phyloP scores from a whole-genome alignment of 2,797 vertebrate species.

The Falco concolor region DNA sequence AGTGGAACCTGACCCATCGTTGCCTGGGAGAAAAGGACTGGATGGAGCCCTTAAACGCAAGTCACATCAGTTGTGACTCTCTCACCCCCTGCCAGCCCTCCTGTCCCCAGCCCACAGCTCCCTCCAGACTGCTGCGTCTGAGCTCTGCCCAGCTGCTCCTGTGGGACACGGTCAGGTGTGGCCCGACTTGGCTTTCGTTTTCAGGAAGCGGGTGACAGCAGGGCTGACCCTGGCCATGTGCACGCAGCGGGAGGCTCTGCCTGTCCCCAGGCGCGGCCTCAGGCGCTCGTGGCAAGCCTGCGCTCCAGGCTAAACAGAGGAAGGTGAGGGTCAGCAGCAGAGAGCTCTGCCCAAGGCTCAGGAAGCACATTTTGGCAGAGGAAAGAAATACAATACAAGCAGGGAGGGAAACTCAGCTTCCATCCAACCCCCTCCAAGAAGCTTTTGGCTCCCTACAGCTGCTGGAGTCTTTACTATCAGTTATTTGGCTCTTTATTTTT shows the following conservation, averaged over 20 bases:
- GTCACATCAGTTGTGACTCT: fast-evolving
- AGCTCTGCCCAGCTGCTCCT: not conserved
- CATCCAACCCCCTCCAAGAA: slow-evolving; percentile 62
- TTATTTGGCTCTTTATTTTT: slow-evolving; percentile 57
- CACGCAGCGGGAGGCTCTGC: slow-evolving; percentile 38
- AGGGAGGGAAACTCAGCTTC: slow-evolving; percentile 60
- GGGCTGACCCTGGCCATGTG: slow-evolving; percentile 73
- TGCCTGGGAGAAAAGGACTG: not conserved
- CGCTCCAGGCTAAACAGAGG: slow-evolving; percentile 84
- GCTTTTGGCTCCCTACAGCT: slow-evolving; percentile 56
- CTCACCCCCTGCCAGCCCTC: fast-evolving
- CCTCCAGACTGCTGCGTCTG: not conserved
- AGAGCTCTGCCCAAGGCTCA: slow-evolving; percentile 81
- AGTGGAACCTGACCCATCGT: not conserved
- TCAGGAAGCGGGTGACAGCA: slow-evolving; percentile 76
- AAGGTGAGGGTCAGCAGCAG: slow-evolving; percentile 83
- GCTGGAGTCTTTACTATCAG: slow-evolving; percentile 38
- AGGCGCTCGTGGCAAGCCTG: slow-evolving; percentile 81
- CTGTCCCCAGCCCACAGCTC: not conserved
- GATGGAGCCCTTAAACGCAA: not conserved
- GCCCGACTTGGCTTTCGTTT: slow-evolving; percentile 45
- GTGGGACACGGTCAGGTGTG: slow-evolving; percentile 20
- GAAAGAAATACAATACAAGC: slow-evolving; percentile 90
- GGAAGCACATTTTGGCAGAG: slow-evolving; percentile 88
- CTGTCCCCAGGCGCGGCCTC: slow-evolving; percentile 71